Conservation (phyloP, 2,113 vertebrate genomes). For the Phalacrocorax pelagicus region DNA sequence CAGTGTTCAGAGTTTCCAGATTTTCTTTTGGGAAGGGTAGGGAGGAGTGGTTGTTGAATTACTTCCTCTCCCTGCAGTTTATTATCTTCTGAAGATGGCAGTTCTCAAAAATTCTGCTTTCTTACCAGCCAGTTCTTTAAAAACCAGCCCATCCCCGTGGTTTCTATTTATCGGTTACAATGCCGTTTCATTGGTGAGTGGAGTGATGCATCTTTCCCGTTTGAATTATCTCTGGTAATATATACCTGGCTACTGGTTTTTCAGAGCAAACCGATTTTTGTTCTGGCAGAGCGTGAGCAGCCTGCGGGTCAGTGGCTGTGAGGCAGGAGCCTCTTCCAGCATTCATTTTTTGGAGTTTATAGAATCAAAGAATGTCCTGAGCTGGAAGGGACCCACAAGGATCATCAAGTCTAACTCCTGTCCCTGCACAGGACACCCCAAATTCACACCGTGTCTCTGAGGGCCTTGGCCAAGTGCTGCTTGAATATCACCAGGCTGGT, state of each 20-base stretch:
- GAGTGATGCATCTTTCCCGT: background rate
- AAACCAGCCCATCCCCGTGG: background rate
- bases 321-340: background rate
- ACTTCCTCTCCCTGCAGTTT: no score
- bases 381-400: no score
- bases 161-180: background rate
- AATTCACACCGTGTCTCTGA: no score
- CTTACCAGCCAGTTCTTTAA: background rate
- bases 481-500: no score
- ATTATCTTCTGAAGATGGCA: background rate
- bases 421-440: no score
- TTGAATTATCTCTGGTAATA: background rate
- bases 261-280: background rate
- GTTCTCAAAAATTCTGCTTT: background rate
- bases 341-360: no score
- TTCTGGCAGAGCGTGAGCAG: fast-evolving
- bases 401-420: no score
- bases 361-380: no score
- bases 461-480: no score
- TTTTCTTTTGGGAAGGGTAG: background rate
- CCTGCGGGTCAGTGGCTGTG: fast-evolving
- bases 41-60: background rate
- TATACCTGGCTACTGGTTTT: background rate
- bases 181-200: background rate
- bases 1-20: background rate